A percentile compares a stretch with the other conserved stretches of the same genome.
These are phyloP conservation scores for Drosophila acutilabella DNA, from an alignment of 2,888 invertebrate genomes.

Conservation along the genomic window DNA sequence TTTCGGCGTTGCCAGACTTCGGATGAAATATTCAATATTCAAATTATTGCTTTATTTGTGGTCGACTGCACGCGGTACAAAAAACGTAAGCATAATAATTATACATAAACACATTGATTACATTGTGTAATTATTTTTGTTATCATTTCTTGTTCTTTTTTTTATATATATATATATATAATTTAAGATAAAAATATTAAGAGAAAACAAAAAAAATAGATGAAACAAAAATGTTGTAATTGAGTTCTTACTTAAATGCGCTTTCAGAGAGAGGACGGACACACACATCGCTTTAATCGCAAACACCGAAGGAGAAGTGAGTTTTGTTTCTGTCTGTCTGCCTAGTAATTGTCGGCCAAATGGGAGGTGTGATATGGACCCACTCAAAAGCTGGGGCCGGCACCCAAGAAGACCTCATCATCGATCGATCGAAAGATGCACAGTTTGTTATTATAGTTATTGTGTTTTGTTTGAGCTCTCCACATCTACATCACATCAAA, in stretches of 20 bases:
- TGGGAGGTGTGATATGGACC: slow-evolving; percentile 27
- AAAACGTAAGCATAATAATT: slow-evolving; percentile 75
- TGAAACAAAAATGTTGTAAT: slow-evolving; percentile 66
- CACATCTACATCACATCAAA: slow-evolving; percentile 67
- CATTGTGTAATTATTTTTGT: slow-evolving; percentile 28
- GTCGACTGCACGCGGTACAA: slow-evolving; percentile 65
- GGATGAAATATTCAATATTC: slow-evolving; percentile 55
- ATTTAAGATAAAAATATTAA: slow-evolving; percentile 46
- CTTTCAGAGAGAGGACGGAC: slow-evolving; percentile 76
- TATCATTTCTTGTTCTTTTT: slow-evolving; percentile 41
- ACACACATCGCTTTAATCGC: slow-evolving; percentile 78
- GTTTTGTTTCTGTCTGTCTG: slow-evolving; percentile 69
- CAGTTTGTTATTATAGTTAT: slow-evolving; percentile 27
- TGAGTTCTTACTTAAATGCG: slow-evolving; percentile 80
- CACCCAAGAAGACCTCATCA: slow-evolving; percentile 61
- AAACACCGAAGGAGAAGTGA: slow-evolving; percentile 70
- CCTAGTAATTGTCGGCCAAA: slow-evolving; percentile 73
- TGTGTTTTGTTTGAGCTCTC: slow-evolving; percentile 47
- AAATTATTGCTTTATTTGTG: slow-evolving; percentile 42
- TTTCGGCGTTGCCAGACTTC: slow-evolving; percentile 34
- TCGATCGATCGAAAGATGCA: slow-evolving; percentile 59
- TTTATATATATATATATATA: slow-evolving; percentile 29
- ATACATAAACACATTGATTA: slow-evolving; percentile 46
- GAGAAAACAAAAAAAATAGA: slow-evolving; percentile 3
- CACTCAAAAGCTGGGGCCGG: slow-evolving; percentile 53